Base-by-base conservation (phyloP, 2,888 invertebrate genomes). In the Opisthograptis luteolata region DNA sequence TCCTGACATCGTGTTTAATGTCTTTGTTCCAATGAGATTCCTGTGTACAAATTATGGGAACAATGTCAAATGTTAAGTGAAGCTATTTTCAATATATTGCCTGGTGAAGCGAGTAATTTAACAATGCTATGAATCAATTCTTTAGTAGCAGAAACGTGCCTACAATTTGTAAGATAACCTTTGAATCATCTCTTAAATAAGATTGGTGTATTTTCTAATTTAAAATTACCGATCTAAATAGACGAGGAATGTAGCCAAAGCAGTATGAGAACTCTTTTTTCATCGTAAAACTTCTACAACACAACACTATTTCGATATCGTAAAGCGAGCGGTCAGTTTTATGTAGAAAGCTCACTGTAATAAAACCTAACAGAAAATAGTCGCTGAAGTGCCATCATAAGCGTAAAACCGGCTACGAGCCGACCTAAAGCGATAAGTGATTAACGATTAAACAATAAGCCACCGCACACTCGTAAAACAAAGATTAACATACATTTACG, bases 401-500 rank as follows among this genome's bases (percentile, higher is more conserved):
- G 66, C 70, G 71, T 81, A 80, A 81, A 84, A 80, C 74, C 70
- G 64, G 68, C 77, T 73, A 69, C 74, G 72, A 72, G 79, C 76
- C 68, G 76, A 75, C 70, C 71, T 76, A 68, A 77, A 81, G 80
- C 81, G 82, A 82, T 82, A 85, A 89, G 84, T 87, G 87, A 88
- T 87, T 84, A 81, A 87, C 84, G 81, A 81, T 85, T 83, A 84
- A 87, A 89, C 87, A 88, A 89, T 88, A 88, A 88, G 86, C 85
- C 81, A 77, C 83, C 76, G 75, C 77, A 75, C 78, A 75, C 78
- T 85, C 89, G 84, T 89, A 87, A 89, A 89, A 90, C 87, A 88
- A 86, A 88, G 87, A 89, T 90, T 90, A 89, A 88, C 87, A 89
- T 87, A 89, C 88, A 84, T 81, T 90, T 86, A 88, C 87, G 81